These are phyloP conservation scores for Parasteatoda lunata DNA, from an alignment of 2,888 invertebrate species.

Conservation along the genomic window DNA sequence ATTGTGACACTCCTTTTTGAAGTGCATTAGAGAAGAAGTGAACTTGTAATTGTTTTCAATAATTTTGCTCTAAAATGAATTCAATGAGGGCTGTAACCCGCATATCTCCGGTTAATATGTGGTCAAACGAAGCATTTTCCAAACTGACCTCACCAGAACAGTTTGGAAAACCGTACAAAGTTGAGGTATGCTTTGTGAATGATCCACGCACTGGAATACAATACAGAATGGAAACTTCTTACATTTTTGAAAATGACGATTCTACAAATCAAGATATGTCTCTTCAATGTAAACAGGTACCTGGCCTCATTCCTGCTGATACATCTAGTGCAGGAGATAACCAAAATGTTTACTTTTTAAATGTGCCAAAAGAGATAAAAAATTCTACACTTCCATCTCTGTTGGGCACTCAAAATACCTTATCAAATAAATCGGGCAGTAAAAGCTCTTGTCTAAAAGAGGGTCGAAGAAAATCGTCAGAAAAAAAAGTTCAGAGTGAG, in stretches of 20 bases:
- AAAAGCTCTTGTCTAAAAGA: neutral
- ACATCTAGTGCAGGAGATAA: neutral
- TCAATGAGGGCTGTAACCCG: neutral
- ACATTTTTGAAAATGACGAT: neutral
- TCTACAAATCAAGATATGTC: neutral
- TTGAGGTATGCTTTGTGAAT: neutral
- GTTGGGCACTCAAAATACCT: neutral
- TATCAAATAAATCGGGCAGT: neutral
- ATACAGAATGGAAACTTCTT: slow-evolving; percentile 12
- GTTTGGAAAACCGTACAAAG: slow-evolving; percentile 6
- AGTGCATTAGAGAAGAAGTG: no score
- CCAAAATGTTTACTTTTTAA: neutral
- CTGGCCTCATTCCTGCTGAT: slow-evolving; percentile 10
- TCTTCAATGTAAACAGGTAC: neutral
- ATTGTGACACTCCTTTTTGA: no score
- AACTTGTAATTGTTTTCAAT: no score
- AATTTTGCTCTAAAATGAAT: neutral
- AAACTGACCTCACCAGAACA: neutral
- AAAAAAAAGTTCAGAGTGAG: neutral
- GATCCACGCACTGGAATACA: slow-evolving; percentile 1
- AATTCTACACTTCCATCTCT: neutral
- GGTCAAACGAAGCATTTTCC: neutral
- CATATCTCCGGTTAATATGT: neutral
- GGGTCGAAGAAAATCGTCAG: neutral
- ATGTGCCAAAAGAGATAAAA: slow-evolving; percentile 11